Conservation (phyloP, 92 coral and sea anemone genomes). For the Ricordea florida region DNA sequence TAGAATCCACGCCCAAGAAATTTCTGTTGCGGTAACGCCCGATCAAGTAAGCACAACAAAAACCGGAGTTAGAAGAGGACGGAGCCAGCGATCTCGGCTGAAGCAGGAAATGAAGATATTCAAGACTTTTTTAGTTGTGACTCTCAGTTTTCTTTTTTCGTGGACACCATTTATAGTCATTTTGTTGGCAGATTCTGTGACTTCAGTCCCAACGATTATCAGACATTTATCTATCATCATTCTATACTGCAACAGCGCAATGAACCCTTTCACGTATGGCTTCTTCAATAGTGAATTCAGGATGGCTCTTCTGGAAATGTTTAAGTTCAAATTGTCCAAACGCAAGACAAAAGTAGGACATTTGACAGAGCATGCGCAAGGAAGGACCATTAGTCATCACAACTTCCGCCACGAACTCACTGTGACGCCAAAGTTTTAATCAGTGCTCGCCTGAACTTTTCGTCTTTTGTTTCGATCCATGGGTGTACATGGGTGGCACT, state of each 20-base stretch:
- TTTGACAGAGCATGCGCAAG: no score
- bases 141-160: constrained; percentile 53
- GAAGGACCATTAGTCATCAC: no score
- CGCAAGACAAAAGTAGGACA: no score
- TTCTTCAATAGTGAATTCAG: constrained; percentile 67
- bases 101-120: constrained; percentile 65
- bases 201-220: constrained; percentile 8
- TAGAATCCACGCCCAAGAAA: constrained; percentile 43
- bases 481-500: no score
- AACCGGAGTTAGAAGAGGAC: background rate
- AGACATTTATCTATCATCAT: constrained; percentile 51
- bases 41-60: background rate
- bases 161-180: constrained; percentile 78
- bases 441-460: no score
- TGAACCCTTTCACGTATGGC: constrained; percentile 72
- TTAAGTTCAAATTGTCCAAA: background rate
- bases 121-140: constrained; percentile 69
- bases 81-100: background rate
- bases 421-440: no score
- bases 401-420: no score
- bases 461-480: no score
- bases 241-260: constrained; percentile 75
- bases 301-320: constrained; percentile 29
- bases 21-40: background rate
- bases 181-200: constrained; percentile 42